Evolutionary conservation across 2,888 invertebrate genomes (phyloP).

Genomic region (Dendrolimus houi): DNA sequence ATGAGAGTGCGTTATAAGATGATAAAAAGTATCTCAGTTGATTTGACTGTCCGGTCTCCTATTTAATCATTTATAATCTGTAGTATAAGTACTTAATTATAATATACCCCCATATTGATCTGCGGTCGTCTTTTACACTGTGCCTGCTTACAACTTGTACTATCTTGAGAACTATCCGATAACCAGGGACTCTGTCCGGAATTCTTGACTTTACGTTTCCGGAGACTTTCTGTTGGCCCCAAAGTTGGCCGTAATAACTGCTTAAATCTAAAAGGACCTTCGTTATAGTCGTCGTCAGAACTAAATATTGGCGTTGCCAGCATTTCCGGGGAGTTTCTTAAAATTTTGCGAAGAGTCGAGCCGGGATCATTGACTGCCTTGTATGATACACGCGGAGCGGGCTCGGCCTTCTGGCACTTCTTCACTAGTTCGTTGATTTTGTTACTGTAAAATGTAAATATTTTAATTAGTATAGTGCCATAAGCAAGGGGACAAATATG

Average conservation of each 20-base stretch:
- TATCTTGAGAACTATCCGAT: slow-evolving; percentile 68
- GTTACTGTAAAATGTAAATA: slow-evolving; percentile 39
- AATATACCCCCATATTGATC: slow-evolving; percentile 67
- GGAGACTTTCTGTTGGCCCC: slow-evolving; percentile 81
- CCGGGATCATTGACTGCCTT: slow-evolving; percentile 57
- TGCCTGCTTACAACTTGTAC: slow-evolving; percentile 54
- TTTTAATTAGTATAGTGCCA: neutral
- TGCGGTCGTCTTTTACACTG: slow-evolving; percentile 63
- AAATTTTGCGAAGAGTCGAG: slow-evolving; percentile 62
- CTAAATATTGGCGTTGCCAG: slow-evolving; percentile 62
- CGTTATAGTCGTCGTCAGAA: slow-evolving; percentile 73
- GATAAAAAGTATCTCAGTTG: no score
- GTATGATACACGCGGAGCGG: slow-evolving; percentile 45
- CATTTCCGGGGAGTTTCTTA: slow-evolving; percentile 66
- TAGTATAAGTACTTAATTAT: slow-evolving; percentile 30
- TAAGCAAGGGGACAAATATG: no score
- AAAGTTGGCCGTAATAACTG: slow-evolving; percentile 79
- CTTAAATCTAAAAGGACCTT: slow-evolving; percentile 82
- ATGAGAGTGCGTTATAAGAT: no score
- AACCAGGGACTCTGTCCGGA: slow-evolving; percentile 65
- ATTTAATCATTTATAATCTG: no score
- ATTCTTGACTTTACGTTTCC: slow-evolving; percentile 77
- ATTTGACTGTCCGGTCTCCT: no score
- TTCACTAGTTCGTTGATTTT: slow-evolving; percentile 68
- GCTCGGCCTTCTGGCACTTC: slow-evolving; percentile 50